phyloP scores from a whole-genome alignment of 2,113 vertebrate genomes.

The Eubucco bourcierii region DNA sequence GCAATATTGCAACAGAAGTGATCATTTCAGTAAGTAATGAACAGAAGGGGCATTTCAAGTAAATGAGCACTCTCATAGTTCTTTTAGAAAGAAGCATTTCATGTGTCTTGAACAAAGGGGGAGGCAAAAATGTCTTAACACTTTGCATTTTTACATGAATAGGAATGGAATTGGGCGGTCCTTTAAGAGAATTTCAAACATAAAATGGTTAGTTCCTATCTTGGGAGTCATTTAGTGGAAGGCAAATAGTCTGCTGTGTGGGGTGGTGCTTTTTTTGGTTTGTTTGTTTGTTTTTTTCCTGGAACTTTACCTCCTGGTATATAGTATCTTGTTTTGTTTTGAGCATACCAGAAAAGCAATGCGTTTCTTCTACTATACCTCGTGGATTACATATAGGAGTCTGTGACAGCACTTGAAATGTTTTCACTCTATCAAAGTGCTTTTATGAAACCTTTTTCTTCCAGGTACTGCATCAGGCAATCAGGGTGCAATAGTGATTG shows the following conservation, averaged over 20 bases:
- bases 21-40: constrained; percentile 49
- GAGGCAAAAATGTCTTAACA: neutral
- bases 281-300: neutral
- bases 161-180: neutral
- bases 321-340: neutral
- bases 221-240: neutral
- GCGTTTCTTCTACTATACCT: neutral
- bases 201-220: neutral
- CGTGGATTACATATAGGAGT: neutral
- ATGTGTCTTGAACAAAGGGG: neutral
- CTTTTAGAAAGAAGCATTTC: neutral
- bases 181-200: neutral
- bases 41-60: neutral
- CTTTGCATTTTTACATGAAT: neutral
- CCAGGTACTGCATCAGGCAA: neutral
- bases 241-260: neutral
- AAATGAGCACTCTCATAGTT: neutral
- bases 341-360: neutral
- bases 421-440: neutral
- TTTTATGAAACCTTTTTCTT: neutral
- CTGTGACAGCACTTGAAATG: neutral
- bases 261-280: too few relatives aligned
- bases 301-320: neutral
- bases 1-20: neutral
- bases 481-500: neutral